phyloP scores from a whole-genome alignment of 1,140 invertebrate genomes.

The Antheraea mylitta region DNA sequence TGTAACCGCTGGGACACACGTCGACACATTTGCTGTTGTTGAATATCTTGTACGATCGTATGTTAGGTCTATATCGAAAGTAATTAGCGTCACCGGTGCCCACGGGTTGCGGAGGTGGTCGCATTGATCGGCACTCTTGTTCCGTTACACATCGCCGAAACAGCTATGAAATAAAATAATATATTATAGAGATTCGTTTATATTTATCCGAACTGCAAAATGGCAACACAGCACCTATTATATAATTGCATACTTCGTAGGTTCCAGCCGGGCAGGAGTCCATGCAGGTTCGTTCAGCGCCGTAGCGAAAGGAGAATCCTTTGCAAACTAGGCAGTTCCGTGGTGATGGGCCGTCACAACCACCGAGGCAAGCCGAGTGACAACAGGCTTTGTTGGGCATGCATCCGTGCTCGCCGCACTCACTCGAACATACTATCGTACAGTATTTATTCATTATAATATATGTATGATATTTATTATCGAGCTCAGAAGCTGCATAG shows the following conservation, averaged over 20 bases:
- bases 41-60: conserved; percentile 63
- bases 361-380: conserved; percentile 89
- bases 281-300: conserved; percentile 83
- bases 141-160: conserved; percentile 85
- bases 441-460: not conserved
- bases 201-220: not conserved
- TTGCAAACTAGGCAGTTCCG: conserved; percentile 88
- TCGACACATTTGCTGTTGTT: conserved; percentile 83
- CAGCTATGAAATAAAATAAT: conserved; percentile 33
- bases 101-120: conserved; percentile 71
- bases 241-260: conserved; percentile 71
- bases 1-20: conserved; percentile 87
- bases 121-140: conserved; percentile 84
- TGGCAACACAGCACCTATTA: not conserved
- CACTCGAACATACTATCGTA: conserved; percentile 79
- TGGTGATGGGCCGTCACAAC: conserved; percentile 83
- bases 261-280: conserved; percentile 84
- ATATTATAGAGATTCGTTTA: not conserved
- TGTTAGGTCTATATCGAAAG: conserved; percentile 27
- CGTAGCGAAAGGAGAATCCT: conserved; percentile 79
- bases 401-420: conserved; percentile 51
- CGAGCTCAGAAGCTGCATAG: not conserved
- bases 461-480: too few species aligned
- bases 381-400: conserved; percentile 84
- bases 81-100: conserved; percentile 42